Base-by-base conservation (phyloP, 2,888 invertebrate genomes). In the Tholera decimalis region DNA sequence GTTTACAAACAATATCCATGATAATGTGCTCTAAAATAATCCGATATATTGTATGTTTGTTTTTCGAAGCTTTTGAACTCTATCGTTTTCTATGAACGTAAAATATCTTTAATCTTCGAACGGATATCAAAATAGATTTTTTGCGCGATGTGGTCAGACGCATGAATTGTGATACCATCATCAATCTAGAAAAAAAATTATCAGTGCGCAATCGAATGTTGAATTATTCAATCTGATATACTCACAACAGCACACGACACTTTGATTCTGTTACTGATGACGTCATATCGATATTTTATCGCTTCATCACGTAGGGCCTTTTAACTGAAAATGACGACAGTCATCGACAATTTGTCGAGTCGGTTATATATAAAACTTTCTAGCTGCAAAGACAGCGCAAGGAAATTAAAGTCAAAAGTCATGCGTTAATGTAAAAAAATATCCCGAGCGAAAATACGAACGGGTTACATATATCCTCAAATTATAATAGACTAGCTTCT, bases 131-230 rank as follows among this genome's bases (percentile, higher is more conserved):
- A 56, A 18, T 41, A 22, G 30, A 28, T 49, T 35, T 57, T 69
- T 74, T 75, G 28, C 18, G 33, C n/a, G 26, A 47, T 53, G 65
- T 53, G n/a, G 30, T 76, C 44, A 53, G 51, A 73, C n/a, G 24
- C 64, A 46, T 61, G 57, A 56, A 76, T 66, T 37, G 49, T 47
- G 50, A 63, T 68, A 63, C 35, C 35, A 59, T 68, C 61, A 74
- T 65, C 61, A 28, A 69, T 49, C 72, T 59, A 37, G 11, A 43
- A 57, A 70, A 74, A 66, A 60, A 30, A 9, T 50, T 55, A 66
- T 53, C 55, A n/a, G 51, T 13, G 5, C 18, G 28, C 41, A 41
- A 76, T 67, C 41, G 44, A 54, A 58, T 71, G 37, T 47, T 37
- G 30, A 41, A 57, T 73, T 57, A 77, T 73, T 65, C 43, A 50